Base-by-base conservation (phyloP, 2,888 invertebrate species). In the Julus scandinavius region DNA sequence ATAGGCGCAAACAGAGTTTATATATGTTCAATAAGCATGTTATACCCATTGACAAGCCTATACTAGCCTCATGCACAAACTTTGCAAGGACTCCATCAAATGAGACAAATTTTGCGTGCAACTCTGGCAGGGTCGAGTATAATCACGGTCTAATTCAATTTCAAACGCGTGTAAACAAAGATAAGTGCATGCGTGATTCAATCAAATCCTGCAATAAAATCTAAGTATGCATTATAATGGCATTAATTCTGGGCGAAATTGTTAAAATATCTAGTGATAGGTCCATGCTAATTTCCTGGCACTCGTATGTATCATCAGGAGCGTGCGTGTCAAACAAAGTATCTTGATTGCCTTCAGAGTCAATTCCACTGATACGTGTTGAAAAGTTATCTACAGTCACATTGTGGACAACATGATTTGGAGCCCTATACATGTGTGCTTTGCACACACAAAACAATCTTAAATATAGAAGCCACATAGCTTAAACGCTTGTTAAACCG, bases 111-210 rank as follows among this genome's bases (percentile, higher is more conserved):
- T 50, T 7, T 72, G 72, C 72, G 72, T 72, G 72, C 72, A 72
- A 72, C 72, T 72, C 63, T 72, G 29, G 29, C 72, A 72, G 72
- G 72, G 72, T 72, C 72, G 29, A 29, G 29, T 7, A 72, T 72
- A 72, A 72, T 29, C 72, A 72, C 72, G 72, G 72, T 29, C 72
- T 72, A 72, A 72, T 72, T 72, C 29, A 72, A 72, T 72, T 72
- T 72, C 6, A 29, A 72, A 72, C 29, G 72, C 29, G 72, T 72
- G 72, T 72, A 72, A 72, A 72, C 72, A 72, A 72, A 72, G 72
- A 29, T 72, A 72, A 72, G 72, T 72, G 72, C 72, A 29, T 72
- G 72, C 72, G 72, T 72, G 72, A 72, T 72, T 72, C 72, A 72
- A 72, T 72, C 72, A 72, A 29, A 72, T 4, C 72, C 29, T 72